phyloP scores from a whole-genome alignment of 2,888 invertebrate species.

The Mantis religiosa region DNA sequence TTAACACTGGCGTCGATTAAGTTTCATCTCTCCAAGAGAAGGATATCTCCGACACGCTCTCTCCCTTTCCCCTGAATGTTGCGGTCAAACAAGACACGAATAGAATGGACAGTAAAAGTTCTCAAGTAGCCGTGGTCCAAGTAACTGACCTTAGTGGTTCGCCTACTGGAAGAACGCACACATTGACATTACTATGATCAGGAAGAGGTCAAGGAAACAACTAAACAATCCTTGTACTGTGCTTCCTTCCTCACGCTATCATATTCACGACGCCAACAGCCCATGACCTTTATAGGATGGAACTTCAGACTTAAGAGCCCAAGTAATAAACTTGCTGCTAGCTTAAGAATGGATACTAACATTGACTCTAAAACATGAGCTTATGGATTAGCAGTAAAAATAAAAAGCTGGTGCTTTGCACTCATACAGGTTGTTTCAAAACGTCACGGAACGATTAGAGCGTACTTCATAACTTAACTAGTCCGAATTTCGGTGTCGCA shows the following conservation, averaged over 20 bases:
- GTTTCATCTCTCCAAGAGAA: not conserved
- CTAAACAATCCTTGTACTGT: not conserved
- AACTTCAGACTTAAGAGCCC: too few relatives aligned
- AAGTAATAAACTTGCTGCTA: too few relatives aligned
- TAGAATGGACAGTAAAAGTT: not conserved
- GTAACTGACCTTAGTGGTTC: not conserved
- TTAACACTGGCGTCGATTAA: not conserved
- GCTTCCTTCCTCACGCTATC: not conserved
- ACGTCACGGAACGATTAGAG: too few relatives aligned
- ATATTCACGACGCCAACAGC: too few relatives aligned
- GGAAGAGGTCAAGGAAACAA: not conserved
- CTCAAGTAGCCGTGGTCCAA: not conserved
- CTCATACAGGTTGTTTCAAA: too few relatives aligned
- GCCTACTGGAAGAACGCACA: not conserved
- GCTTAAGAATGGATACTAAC: too few relatives aligned
- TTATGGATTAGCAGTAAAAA: too few relatives aligned
- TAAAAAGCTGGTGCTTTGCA: too few relatives aligned
- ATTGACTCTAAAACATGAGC: too few relatives aligned
- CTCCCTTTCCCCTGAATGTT: not conserved
- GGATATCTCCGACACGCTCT: not conserved
- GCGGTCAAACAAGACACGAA: not conserved
- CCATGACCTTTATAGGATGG: too few relatives aligned
- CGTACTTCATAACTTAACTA: too few relatives aligned
- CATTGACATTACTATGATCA: not conserved
- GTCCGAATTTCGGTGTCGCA: too few relatives aligned